phyloP scores from a whole-genome alignment of 2,113 vertebrate genomes.

The Daubentonia madagascariensis region DNA sequence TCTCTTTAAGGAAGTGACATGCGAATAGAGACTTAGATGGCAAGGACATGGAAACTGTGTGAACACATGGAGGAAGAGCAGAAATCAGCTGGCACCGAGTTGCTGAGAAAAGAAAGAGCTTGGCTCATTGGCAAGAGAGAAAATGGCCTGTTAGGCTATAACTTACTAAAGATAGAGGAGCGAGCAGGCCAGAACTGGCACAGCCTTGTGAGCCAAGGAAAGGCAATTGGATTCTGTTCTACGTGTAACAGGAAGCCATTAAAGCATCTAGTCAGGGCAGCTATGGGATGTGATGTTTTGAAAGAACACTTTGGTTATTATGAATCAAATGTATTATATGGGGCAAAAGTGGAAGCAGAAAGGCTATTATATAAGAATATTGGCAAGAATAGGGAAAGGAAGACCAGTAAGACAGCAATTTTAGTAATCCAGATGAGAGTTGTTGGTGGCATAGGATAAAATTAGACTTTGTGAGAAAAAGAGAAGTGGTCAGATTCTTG shows the following conservation, averaged over 20 bases:
- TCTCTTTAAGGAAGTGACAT: neutral
- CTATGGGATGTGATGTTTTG: neutral
- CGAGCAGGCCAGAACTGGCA: neutral
- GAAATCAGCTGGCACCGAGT: neutral
- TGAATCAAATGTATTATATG: neutral
- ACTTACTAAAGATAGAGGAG: neutral
- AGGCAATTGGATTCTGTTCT: neutral
- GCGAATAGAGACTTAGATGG: neutral
- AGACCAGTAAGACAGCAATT: neutral
- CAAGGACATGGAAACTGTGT: neutral
- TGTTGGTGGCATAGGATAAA: neutral
- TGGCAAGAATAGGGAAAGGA: neutral
- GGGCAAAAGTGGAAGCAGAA: neutral
- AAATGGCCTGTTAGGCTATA: neutral
- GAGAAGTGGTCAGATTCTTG: neutral
- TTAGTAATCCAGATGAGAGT: neutral
- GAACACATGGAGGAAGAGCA: neutral
- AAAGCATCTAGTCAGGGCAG: neutral
- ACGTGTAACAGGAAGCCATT: neutral
- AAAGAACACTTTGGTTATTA: neutral
- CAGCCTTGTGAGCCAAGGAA: neutral
- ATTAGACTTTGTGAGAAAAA: neutral
- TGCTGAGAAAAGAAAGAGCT: neutral
- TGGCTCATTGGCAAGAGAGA: neutral
- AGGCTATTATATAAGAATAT: neutral